Evolutionary conservation across 1,140 invertebrate species (phyloP).

Genomic region (Antheraea pernyi): DNA sequence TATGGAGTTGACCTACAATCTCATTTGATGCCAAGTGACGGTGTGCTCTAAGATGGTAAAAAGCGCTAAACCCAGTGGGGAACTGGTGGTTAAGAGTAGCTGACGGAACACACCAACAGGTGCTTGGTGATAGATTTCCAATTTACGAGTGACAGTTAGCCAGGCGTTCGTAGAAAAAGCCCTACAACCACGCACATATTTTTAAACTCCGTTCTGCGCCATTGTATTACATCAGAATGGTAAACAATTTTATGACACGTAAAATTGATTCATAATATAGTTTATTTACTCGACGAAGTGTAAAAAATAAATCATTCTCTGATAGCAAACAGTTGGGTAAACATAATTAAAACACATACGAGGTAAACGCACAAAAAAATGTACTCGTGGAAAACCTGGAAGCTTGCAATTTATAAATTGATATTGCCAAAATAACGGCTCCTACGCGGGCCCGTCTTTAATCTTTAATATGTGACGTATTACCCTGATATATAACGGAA

Average conservation of each 20-base stretch:
- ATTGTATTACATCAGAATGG: not conserved
- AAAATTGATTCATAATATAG: constrained; percentile 7
- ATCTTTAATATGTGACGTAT: constrained; percentile 7
- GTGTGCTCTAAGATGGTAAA: no score
- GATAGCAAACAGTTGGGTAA: constrained; percentile 9
- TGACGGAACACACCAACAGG: no score
- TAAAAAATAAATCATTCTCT: constrained; percentile 1
- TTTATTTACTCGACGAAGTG: constrained; percentile 11
- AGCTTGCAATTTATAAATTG: constrained; percentile 5
- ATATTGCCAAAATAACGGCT: constrained; percentile 1
- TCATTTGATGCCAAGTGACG: no score
- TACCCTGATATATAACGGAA: constrained; percentile 5
- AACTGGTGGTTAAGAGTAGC: no score
- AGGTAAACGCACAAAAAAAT: not conserved
- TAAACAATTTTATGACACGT: constrained; percentile 8
- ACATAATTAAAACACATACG: constrained; percentile 12
- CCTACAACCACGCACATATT: not conserved
- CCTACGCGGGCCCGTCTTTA: constrained; percentile 7
- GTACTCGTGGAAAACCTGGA: constrained; percentile 10
- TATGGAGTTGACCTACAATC: no score
- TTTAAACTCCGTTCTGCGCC: not conserved
- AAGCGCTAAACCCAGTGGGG: no score
- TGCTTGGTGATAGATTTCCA: no score
- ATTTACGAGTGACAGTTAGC: no score
- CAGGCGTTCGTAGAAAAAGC: no score